Evolutionary conservation across 1,140 invertebrate species (phyloP).

Genomic region (Phymastichus coffea): DNA sequence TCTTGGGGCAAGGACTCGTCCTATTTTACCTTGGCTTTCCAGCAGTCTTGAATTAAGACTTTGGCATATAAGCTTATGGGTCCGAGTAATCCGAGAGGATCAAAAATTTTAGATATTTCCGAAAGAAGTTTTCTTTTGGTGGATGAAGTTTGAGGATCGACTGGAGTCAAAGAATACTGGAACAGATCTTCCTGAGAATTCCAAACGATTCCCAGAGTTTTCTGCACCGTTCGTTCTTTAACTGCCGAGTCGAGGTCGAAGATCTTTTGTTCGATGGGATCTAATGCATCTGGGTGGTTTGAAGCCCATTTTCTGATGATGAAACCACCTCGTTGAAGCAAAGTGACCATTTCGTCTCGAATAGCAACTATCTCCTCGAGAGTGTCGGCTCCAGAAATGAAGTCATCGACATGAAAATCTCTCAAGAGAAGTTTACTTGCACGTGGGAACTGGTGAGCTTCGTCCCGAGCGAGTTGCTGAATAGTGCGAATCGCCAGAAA

Average conservation of each 20-base stretch:
- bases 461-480: constrained; percentile 34
- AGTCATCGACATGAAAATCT: too few species aligned
- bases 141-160: too few species aligned
- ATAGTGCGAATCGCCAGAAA: too few species aligned
- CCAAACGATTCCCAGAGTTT: not conserved
- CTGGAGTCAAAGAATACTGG: too few species aligned
- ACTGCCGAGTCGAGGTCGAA: not conserved
- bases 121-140: too few species aligned
- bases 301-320: constrained; percentile 23
- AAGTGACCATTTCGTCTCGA: constrained; percentile 9
- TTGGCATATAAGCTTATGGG: too few species aligned
- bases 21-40: too few species aligned
- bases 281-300: not conserved
- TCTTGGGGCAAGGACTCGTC: too few species aligned
- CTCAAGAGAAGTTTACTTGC: not conserved
- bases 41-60: too few species aligned
- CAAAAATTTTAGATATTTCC: too few species aligned
- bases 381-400: constrained; percentile 1
- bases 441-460: constrained; percentile 27
- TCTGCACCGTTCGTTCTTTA: not conserved
- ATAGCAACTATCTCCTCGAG: not conserved
- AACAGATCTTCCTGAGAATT: not conserved
- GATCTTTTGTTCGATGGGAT: not conserved
- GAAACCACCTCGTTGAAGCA: constrained; percentile 4
- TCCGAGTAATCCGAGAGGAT: too few species aligned